phyloP scores from a whole-genome alignment of 2,797 vertebrate genomes.

The Clarias fuscus region DNA sequence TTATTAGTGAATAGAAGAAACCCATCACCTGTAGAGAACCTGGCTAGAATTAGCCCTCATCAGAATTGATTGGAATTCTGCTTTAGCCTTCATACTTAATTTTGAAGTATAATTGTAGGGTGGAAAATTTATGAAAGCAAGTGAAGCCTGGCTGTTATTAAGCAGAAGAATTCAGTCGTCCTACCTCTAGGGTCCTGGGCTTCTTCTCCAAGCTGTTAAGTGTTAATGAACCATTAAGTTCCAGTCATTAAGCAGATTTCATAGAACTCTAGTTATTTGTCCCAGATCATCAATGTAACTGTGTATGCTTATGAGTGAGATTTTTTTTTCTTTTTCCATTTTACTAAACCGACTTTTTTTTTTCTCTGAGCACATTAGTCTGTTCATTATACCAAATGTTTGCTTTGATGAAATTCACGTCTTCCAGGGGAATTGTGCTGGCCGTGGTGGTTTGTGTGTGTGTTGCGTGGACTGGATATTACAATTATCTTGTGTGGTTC shows the following conservation, averaged over 20 bases:
- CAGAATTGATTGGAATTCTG: constrained; percentile 35
- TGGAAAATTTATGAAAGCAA: constrained; percentile 36
- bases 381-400: constrained; percentile 42
- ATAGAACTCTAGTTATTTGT: constrained; percentile 44
- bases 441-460: background rate
- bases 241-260: constrained; percentile 49
- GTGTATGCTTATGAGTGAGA: constrained; percentile 21
- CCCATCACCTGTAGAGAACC: background rate
- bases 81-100: constrained; percentile 18
- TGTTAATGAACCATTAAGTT: constrained; percentile 51
- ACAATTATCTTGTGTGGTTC: constrained; percentile 25
- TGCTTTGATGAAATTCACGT: constrained; percentile 40
- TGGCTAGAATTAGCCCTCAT: constrained; percentile 2
- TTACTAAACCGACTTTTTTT: constrained; percentile 1
- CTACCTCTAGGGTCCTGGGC: constrained; percentile 38
- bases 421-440: constrained; percentile 38
- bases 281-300: constrained; percentile 43
- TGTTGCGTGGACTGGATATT: constrained; percentile 27
- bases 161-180: constrained; percentile 22
- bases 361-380: constrained; percentile 39
- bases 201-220: constrained; percentile 37
- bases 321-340: background rate
- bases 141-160: constrained; percentile 46
- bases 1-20: background rate
- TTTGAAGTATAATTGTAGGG: constrained; percentile 35